Evolutionary conservation across 2,797 vertebrate species (phyloP).

Genomic region (Varecia variegata): DNA sequence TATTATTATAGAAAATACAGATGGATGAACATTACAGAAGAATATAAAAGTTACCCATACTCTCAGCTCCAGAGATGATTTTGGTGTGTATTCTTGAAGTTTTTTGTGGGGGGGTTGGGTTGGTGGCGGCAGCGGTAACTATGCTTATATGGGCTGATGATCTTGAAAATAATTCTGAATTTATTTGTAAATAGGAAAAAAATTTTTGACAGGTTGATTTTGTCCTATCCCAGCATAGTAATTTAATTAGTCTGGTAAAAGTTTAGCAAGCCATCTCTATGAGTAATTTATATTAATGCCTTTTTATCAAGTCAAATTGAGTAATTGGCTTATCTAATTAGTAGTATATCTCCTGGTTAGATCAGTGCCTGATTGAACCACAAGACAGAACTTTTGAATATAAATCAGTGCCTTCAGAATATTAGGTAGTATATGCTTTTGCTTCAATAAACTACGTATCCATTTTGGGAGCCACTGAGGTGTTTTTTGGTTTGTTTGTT

Average conservation of each 20-base stretch:
- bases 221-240: neutral
- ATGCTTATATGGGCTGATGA: neutral
- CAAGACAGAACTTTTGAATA: neutral
- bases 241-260: neutral
- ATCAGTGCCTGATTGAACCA: neutral
- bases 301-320: conserved; percentile 18
- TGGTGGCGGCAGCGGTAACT: neutral
- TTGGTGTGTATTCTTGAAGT: neutral
- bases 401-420: neutral
- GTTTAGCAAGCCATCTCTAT: neutral
- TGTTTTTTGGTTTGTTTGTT: neutral
- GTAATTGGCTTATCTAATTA: neutral
- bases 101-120: neutral
- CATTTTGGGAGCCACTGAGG: neutral
- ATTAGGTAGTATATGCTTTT: neutral
- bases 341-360: neutral
- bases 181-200: neutral
- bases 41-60: neutral
- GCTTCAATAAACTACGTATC: neutral
- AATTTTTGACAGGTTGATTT: neutral
- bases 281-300: neutral
- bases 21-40: neutral
- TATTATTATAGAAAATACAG: neutral
- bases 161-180: conserved; percentile 50
- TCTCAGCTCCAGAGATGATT: neutral